Evolutionary conservation across 2,113 vertebrate species (phyloP), one percentile per base, ranked within the genome.

Genomic region (Prionailurus bengalensis): DNA sequence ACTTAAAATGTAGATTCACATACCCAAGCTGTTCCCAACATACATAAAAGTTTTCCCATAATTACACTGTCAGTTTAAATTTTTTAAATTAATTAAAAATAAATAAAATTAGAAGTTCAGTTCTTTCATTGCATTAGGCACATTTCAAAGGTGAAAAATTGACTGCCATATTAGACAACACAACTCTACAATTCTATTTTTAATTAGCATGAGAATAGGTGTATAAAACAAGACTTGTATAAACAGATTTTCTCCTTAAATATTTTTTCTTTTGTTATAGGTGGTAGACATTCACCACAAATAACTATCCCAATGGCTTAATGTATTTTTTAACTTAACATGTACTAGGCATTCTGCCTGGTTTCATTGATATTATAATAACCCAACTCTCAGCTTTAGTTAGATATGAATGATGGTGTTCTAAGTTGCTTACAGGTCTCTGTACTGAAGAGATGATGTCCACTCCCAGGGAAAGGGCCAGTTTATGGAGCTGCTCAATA

Each of bases 381-480:
- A 29, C 21, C 21, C 71, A 55, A 7, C 4, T 39, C 42, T 14
- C 61, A 66, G 73, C 23, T 48, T 70, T 12, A 51, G 25, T 9
- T 14, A 66, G 61, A 48, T 15, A 19, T 36, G 51, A 45, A 55
- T n/a, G 10, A n/a, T 31, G 45, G 11, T 71, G 31, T 3, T n/a
- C 4, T 15, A 19, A 80, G 71, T 76, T 95, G 98, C 99, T 99
- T 97, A 99, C 99, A 97, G 98, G 98, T 53, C 97, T 94, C 98
- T 99, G 99, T 89, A 99, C 96, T 87, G 99, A 98, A 98, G 99
- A 99, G 98, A 99, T 98, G 98, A 99, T 85, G 96, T 99, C 98
- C 90, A 98, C 97, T 93, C 98, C 99, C 82, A 99, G 98, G 1
- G 98, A 97, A 87, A 99, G 96, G 25, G 98, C 98, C 29, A 99